These are phyloP conservation scores for Phyllotreta cruciferae DNA, from an alignment of 2,888 invertebrate species.

Conservation along the genomic window DNA sequence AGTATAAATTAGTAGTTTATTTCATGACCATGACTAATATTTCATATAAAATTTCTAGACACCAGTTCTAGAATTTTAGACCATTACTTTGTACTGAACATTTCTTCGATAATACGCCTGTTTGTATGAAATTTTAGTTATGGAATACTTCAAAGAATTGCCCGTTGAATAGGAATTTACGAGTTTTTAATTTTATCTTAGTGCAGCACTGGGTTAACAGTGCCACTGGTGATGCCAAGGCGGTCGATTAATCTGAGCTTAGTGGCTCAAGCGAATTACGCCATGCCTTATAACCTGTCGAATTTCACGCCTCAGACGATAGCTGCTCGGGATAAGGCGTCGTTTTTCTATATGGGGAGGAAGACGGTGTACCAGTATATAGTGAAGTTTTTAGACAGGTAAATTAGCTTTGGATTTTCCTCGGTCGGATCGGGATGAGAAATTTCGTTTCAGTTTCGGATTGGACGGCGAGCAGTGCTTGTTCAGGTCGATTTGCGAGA, in stretches of 20 bases:
- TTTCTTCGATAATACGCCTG: too few relatives aligned
- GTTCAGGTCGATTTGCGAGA: slow-evolving; percentile 53
- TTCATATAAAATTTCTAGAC: too few relatives aligned
- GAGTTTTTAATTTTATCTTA: slow-evolving; percentile 34
- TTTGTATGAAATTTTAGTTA: too few relatives aligned
- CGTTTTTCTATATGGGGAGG: slow-evolving; percentile 49
- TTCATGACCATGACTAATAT: neutral
- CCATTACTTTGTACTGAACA: too few relatives aligned
- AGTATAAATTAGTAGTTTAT: too few relatives aligned
- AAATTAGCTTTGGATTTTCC: slow-evolving; percentile 24
- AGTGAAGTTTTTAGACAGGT: slow-evolving; percentile 50
- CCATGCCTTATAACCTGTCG: slow-evolving; percentile 49
- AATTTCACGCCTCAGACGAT: slow-evolving; percentile 47
- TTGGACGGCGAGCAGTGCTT: slow-evolving; percentile 53
- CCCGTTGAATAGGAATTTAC: neutral
- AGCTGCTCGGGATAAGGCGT: slow-evolving; percentile 42
- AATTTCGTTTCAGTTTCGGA: slow-evolving; percentile 48
- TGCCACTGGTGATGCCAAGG: slow-evolving; percentile 52
- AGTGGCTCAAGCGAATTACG: slow-evolving; percentile 51
- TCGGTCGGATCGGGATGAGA: neutral
- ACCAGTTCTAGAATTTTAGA: too few relatives aligned
- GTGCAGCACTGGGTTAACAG: slow-evolving; percentile 53
- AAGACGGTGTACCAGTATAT: slow-evolving; percentile 52
- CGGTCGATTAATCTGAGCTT: slow-evolving; percentile 52
- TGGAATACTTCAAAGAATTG: too few relatives aligned